A percentile compares a stretch with the other conserved stretches of the same genome.
These are phyloP conservation scores for Watsonalla cultraria DNA, from an alignment of 2,888 invertebrate species.

Conservation along the genomic window DNA sequence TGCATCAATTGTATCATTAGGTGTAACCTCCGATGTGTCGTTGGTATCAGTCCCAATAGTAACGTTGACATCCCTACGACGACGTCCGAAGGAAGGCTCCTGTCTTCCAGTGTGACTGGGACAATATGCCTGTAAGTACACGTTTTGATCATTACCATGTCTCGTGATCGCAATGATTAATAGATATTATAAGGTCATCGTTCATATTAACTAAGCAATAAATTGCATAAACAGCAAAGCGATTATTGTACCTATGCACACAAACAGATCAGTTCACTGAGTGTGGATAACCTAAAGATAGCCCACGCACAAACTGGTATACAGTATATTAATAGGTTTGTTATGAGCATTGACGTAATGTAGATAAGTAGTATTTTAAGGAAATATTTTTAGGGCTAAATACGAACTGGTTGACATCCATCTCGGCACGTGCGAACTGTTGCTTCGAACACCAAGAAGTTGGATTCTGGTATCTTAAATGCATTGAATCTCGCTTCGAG, in stretches of 20 bases:
- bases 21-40: slow-evolving; percentile 48
- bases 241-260: slow-evolving; percentile 8
- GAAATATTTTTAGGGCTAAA: not conserved
- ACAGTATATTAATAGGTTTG: slow-evolving; percentile 33
- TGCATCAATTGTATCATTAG: slow-evolving; percentile 30
- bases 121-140: slow-evolving; percentile 83
- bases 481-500: slow-evolving; percentile 95
- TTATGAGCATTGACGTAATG: slow-evolving; percentile 45
- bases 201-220: slow-evolving; percentile 12
- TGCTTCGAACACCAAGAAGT: slow-evolving; percentile 95
- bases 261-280: slow-evolving; percentile 7
- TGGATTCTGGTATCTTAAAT: slow-evolving; percentile 96
- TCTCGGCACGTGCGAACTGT: slow-evolving; percentile 93
- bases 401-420: slow-evolving; percentile 89
- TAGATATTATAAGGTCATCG: slow-evolving; percentile 7
- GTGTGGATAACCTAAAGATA: slow-evolving; percentile 30
- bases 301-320: slow-evolving; percentile 29
- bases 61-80: slow-evolving; percentile 76
- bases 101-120: slow-evolving; percentile 88
- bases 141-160: not conserved
- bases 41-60: slow-evolving; percentile 46
- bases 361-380: slow-evolving; percentile 13
- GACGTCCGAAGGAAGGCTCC: slow-evolving; percentile 89
- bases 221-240: slow-evolving; percentile 32
- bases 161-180: slow-evolving; percentile 2